These are phyloP conservation scores for Potamarius usumacintae DNA, from an alignment of 2,113 vertebrate genomes.

Conservation along the genomic window DNA sequence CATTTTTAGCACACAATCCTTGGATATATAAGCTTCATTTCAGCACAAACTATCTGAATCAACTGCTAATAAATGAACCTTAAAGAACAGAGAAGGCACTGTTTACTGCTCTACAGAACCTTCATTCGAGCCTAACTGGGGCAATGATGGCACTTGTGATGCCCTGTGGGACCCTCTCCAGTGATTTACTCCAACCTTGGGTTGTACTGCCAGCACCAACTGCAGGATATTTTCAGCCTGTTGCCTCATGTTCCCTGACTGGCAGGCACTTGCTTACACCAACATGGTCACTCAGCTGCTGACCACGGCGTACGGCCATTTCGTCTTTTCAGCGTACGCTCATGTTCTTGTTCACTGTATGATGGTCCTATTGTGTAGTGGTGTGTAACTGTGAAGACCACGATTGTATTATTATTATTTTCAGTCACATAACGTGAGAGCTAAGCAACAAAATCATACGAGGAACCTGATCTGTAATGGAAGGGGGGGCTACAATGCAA, in stretches of 20 bases:
- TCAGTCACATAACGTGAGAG: background rate
- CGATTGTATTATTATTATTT: background rate
- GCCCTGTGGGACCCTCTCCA: slow-evolving; percentile 55
- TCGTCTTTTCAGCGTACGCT: slow-evolving; percentile 23
- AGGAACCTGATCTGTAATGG: slow-evolving; percentile 59
- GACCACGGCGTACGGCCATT: slow-evolving; percentile 40
- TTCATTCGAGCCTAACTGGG: slow-evolving; percentile 46
- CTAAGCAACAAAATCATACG: slow-evolving; percentile 18
- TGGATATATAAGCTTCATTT: background rate
- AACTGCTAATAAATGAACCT: background rate
- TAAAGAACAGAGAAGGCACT: background rate
- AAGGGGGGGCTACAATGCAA: slow-evolving; percentile 62
- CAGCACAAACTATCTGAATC: background rate
- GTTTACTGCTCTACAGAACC: slow-evolving; percentile 21
- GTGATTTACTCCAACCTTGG: slow-evolving; percentile 71
- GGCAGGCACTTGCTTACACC: slow-evolving; percentile 57
- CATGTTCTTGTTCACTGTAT: slow-evolving; percentile 8
- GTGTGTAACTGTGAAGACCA: background rate
- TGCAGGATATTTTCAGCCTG: slow-evolving; percentile 76
- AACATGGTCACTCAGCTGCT: slow-evolving; percentile 54
- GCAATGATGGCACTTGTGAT: slow-evolving; percentile 57
- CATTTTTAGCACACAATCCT: background rate
- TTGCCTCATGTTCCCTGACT: slow-evolving; percentile 68
- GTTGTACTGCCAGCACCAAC: slow-evolving; percentile 72
- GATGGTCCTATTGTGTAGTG: slow-evolving; percentile 7